A percentile compares a stretch with the other conserved stretches of the same genome.
Conservation (phyloP, 2,888 invertebrate species). For the Pandemis heparana region DNA sequence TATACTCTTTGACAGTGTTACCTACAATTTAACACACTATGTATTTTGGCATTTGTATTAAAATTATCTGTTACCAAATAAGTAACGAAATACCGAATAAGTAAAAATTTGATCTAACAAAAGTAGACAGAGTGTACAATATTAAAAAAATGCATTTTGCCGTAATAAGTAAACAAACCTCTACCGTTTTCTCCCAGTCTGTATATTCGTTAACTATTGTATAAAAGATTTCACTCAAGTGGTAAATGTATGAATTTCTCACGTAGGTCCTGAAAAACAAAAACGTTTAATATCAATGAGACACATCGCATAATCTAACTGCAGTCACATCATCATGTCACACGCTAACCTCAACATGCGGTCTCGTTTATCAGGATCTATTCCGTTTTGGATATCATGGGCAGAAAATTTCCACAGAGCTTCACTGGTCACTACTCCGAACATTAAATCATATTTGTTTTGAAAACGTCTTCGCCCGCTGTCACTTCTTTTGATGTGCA, state of each 20-base stretch:
- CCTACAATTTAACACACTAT: no score
- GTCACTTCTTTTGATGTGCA: constrained; percentile 87
- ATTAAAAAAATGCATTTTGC: not conserved
- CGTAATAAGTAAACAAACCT: constrained; percentile 73
- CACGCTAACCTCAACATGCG: constrained; percentile 88
- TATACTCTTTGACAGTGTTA: no score
- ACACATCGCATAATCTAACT: not conserved
- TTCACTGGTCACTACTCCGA: constrained; percentile 96
- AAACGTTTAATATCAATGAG: not conserved
- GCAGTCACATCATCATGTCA: not conserved
- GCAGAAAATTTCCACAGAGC: constrained; percentile 97
- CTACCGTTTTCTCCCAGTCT: constrained; percentile 97
- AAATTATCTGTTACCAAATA: no score
- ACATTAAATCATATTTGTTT: constrained; percentile 93
- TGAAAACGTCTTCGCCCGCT: constrained; percentile 86
- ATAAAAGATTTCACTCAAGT: constrained; percentile 98
- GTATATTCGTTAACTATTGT: constrained; percentile 99
- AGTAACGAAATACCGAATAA: no score
- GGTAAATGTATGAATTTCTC: constrained; percentile 97
- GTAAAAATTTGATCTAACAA: no score
- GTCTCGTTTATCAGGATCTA: constrained; percentile 95
- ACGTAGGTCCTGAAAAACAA: constrained; percentile 91
- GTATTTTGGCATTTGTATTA: no score
- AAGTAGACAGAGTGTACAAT: no score
- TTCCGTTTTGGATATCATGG: constrained; percentile 92